A percentile compares a stretch with the other conserved stretches of the same genome.
Conservation (phyloP, 2,888 invertebrate genomes). For the Megamerina dolium region DNA sequence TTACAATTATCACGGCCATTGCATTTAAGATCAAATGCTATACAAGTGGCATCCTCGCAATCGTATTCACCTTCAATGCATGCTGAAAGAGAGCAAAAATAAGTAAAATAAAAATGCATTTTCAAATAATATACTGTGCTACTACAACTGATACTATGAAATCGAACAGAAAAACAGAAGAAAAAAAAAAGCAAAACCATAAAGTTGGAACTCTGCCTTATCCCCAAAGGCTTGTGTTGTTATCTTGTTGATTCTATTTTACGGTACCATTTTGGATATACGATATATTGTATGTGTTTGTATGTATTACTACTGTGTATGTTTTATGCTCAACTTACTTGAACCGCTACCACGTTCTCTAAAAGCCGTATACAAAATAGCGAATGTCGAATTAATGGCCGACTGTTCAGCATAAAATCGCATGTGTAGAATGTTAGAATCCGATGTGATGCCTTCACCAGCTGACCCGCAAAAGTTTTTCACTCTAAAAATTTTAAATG, state of each 20-base stretch:
- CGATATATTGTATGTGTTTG: too few species aligned
- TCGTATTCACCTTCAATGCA: conserved; percentile 62
- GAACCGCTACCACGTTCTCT: conserved; percentile 52
- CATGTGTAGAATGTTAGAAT: conserved; percentile 64
- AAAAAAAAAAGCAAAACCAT: too few species aligned
- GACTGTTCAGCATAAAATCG: conserved; percentile 64
- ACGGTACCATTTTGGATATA: too few species aligned
- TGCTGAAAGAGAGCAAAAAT: conserved; percentile 13
- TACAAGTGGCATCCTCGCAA: conserved; percentile 85
- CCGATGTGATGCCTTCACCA: conserved; percentile 68
- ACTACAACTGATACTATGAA: too few species aligned
- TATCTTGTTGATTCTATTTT: too few species aligned
- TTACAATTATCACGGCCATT: conserved; percentile 74
- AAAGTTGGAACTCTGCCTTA: too few species aligned
- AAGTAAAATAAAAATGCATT: conserved; percentile 4
- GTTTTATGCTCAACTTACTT: conserved; percentile 18
- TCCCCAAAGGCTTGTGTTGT: too few species aligned
- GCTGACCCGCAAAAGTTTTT: conserved; percentile 81
- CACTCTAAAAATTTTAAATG: too few species aligned
- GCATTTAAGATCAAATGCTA: conserved; percentile 62
- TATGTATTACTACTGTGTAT: too few species aligned
- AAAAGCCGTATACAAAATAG: conserved; percentile 69
- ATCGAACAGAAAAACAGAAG: too few species aligned
- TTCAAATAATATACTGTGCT: too few species aligned
- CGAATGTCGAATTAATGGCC: conserved; percentile 60